Base-by-base conservation (phyloP, 2,113 vertebrate genomes). In the Amazona guildingii region DNA sequence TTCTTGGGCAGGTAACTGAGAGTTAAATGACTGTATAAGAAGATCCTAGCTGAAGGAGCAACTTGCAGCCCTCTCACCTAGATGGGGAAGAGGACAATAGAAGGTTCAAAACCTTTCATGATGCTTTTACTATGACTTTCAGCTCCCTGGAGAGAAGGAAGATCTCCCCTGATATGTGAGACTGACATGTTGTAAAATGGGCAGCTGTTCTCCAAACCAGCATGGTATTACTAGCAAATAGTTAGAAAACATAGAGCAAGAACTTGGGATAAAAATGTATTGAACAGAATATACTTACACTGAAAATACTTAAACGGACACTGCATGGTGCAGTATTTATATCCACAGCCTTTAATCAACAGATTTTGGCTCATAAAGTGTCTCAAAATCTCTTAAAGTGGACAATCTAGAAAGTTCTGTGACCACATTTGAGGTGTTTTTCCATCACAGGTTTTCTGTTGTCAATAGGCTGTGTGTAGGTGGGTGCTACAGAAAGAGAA, bases 211-310 rank as follows among this genome's bases (percentile, higher is more conserved):
- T 41, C 77, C 77, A 92, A 35, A 37, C 25, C 5, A 31, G 17
- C 12, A 24, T 8, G 11, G 13, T 7, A n/a, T 17, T 80, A 29
- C 33, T 80, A 82, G 44, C 5, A 27, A 35, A 44, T 13, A 72
- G 33, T 51, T 66, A 23, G 80, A 35, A 75, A 49, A 17, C 1
- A 10, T 0, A 15, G 35, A 62, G 24, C 10, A 49, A 10, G 3
- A 29, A 6, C 5, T 8, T 3, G 18, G 19, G 12, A 69, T 18
- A 48, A 55, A 28, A 46, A 33, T 14, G 19, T 1, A 21, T 29
- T 25, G 1, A 4, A 37, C 1, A 27, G 27, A 8, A 23, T 35
- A 59, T 3, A 3, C 33, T 54, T n/a, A 7, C 2, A 4, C 18
- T 33, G 33, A 54, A 72, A 69, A 28, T 16, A 15, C 14, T 74